A percentile compares a stretch with the other conserved stretches of the same genome.
Evolutionary conservation across 35 echinoderm and acorn worm genomes (phyloP).

Genomic region (Ophiothrix spiculata): DNA sequence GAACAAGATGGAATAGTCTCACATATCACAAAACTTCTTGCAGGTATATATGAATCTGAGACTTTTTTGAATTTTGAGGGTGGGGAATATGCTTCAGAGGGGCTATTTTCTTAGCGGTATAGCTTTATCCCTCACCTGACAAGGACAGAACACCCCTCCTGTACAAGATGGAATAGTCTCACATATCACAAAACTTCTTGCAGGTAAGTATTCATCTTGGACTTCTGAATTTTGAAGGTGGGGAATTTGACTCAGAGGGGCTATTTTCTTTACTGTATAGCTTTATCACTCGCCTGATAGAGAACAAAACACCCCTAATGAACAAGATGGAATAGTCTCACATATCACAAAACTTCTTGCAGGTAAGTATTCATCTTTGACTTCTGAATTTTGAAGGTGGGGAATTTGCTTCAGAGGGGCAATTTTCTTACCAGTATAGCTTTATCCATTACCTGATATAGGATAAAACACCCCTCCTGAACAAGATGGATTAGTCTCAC

Average conservation of each 20-base stretch:
- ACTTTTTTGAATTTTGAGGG: conserved; percentile 64
- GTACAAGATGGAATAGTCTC: neutral
- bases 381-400: conserved; percentile 65
- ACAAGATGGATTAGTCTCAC: neutral
- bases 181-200: neutral
- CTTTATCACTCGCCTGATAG: conserved; percentile 63
- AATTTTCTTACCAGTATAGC: conserved; percentile 60
- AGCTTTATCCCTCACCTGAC: conserved; percentile 67
- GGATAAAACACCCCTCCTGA: conserved; percentile 8
- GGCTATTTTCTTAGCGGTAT: conserved; percentile 59
- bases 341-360: neutral
- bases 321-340: conserved; percentile 7
- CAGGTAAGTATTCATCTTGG: conserved; percentile 12
- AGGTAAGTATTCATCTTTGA: conserved; percentile 25
- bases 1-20: conserved; percentile 3
- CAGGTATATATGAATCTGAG: conserved; percentile 18
- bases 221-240: conserved; percentile 63
- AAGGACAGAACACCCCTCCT: conserved; percentile 17
- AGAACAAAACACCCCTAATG: conserved; percentile 1
- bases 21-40: neutral
- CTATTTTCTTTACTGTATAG: conserved; percentile 65
- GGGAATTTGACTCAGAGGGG: conserved; percentile 75
- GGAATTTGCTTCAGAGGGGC: conserved; percentile 69
- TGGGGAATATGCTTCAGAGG: conserved; percentile 72
- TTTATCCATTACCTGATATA: conserved; percentile 64